phyloP scores from a whole-genome alignment of 2,797 vertebrate species.

The Labroides dimidiatus region DNA sequence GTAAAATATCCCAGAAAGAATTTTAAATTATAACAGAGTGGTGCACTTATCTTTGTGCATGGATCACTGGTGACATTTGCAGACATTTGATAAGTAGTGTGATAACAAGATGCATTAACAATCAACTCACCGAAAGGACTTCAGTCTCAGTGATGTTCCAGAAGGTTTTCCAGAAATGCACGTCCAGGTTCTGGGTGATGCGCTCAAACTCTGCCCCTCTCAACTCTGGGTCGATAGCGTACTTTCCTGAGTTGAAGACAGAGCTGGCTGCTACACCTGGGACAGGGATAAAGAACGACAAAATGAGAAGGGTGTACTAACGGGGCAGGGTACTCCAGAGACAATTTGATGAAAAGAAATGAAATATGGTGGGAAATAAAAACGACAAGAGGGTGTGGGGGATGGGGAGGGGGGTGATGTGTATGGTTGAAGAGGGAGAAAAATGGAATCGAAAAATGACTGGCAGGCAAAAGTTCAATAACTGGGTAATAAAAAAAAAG shows the following conservation, averaged over 20 bases:
- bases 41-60: not conserved
- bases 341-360: conserved; percentile 8
- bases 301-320: conserved; percentile 14
- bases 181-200: conserved; percentile 92
- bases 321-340: conserved; percentile 1
- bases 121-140: conserved; percentile 87
- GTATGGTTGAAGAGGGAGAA: not conserved
- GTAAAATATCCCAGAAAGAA: conserved; percentile 40
- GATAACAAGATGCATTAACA: not conserved
- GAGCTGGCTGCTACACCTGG: conserved; percentile 92
- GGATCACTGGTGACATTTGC: conserved; percentile 3
- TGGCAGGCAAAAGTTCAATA: conserved; percentile 3
- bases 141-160: conserved; percentile 95
- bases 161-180: conserved; percentile 94
- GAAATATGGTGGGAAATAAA: not conserved
- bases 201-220: conserved; percentile 92
- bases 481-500: conserved; percentile 19
- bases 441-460: conserved; percentile 15
- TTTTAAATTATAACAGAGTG: conserved; percentile 50
- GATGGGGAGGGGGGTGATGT: not conserved
- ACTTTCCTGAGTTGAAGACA: conserved; percentile 92
- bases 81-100: conserved; percentile 9
- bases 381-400: not conserved
- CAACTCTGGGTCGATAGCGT: conserved; percentile 92
- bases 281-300: not conserved